Evolutionary conservation across 1,140 invertebrate species (phyloP).

Genomic region (Drosophila novamexicana): DNA sequence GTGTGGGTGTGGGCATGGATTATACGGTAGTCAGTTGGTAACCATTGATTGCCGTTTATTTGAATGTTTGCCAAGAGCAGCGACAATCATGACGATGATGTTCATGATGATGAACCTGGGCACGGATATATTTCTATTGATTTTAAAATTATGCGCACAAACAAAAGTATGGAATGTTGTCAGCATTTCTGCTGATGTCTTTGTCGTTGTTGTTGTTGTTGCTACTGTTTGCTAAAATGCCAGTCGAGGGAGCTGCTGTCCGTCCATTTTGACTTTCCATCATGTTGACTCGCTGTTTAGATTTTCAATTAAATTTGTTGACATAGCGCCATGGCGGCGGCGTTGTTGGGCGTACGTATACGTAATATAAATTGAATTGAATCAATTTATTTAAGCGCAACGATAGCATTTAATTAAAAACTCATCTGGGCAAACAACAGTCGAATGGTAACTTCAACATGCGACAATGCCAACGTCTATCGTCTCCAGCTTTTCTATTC

Average conservation of each 20-base stretch:
- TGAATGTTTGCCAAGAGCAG: conserved; percentile 57
- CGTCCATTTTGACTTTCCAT: conserved; percentile 53
- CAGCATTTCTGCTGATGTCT: conserved; percentile 14
- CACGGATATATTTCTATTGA: conserved; percentile 83
- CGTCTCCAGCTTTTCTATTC: background rate
- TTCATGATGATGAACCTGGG: conserved; percentile 32
- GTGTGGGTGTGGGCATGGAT: conserved; percentile 22
- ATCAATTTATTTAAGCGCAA: conserved; percentile 80
- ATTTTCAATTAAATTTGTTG: conserved; percentile 84
- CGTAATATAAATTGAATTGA: conserved; percentile 80
- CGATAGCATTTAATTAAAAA: conserved; percentile 83
- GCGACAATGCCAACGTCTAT: background rate
- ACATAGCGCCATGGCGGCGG: conserved; percentile 30
- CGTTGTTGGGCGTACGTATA: conserved; percentile 42
- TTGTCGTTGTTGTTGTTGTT: conserved; percentile 23
- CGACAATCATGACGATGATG: conserved; percentile 13
- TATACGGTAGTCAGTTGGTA: conserved; percentile 50
- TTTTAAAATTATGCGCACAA: conserved; percentile 84
- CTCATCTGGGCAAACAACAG: conserved; percentile 79
- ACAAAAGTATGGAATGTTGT: conserved; percentile 64
- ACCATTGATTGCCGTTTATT: conserved; percentile 65
- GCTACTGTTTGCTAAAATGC: conserved; percentile 44
- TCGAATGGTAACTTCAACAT: conserved; percentile 2
- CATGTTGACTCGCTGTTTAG: conserved; percentile 82
- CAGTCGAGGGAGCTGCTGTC: conserved; percentile 16